These are phyloP conservation scores for Protobothrops flavoviridis DNA, from an alignment of 2,113 vertebrate genomes.

Conservation along the genomic window DNA sequence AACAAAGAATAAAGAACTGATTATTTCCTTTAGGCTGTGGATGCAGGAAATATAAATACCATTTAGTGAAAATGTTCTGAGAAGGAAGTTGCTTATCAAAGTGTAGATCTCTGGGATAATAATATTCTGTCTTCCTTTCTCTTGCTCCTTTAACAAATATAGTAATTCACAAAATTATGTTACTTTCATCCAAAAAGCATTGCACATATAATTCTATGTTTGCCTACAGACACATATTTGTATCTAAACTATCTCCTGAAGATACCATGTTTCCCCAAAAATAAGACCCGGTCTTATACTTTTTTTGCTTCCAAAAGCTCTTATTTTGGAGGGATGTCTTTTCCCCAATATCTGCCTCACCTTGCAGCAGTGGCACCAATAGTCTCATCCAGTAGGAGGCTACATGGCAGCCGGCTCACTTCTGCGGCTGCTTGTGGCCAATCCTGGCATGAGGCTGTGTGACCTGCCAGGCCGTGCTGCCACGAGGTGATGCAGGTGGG, in stretches of 20 bases:
- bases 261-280: too few species aligned
- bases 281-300: too few species aligned
- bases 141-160: neutral
- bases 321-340: too few species aligned
- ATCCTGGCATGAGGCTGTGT: too few species aligned
- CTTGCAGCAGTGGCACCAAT: too few species aligned
- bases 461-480: too few species aligned
- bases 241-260: neutral
- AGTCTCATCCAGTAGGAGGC: too few species aligned
- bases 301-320: too few species aligned
- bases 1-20: neutral
- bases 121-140: neutral
- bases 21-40: neutral
- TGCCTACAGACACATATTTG: neutral
- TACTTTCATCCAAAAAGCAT: neutral
- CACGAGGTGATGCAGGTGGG: too few species aligned
- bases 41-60: neutral
- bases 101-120: neutral
- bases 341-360: too few species aligned
- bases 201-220: neutral
- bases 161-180: neutral
- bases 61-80: neutral
- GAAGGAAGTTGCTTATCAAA: neutral
- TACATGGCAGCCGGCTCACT: too few species aligned
- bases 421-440: too few species aligned